A percentile compares a stretch with the other conserved stretches of the same genome.
Conservation (phyloP, 2,797 vertebrate species). For the Lemur catta region DNA sequence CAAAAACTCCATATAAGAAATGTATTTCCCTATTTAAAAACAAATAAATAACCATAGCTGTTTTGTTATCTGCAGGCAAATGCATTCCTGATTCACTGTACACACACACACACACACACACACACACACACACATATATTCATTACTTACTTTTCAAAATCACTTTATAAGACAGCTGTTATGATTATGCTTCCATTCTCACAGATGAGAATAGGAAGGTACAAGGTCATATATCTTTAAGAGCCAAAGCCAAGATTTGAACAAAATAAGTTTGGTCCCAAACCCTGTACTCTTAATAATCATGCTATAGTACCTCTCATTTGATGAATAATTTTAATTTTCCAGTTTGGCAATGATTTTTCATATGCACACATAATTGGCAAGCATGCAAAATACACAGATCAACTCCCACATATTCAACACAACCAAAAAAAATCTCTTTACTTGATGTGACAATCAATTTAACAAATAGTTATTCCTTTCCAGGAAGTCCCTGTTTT, state of each 20-base stretch:
- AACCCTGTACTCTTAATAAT: not conserved
- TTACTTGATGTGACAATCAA: not conserved
- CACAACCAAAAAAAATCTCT: not conserved
- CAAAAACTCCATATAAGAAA: not conserved
- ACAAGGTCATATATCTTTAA: not conserved
- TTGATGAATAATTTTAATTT: not conserved
- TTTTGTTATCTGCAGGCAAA: constrained; percentile 10
- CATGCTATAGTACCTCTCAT: not conserved
- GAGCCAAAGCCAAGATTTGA: not conserved
- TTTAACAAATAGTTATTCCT: not conserved
- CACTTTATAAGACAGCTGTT: not conserved
- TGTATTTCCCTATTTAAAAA: not conserved
- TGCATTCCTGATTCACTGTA: not conserved
- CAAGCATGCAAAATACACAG: not conserved
- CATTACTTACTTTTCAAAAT: not conserved
- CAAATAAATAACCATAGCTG: not conserved
- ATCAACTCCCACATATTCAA: not conserved
- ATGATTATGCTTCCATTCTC: not conserved
- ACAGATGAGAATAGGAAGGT: not conserved
- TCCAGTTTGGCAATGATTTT: not conserved
- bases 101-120: too few species aligned
- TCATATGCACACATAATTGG: not conserved
- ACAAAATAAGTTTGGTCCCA: not conserved
- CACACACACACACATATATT: not conserved
- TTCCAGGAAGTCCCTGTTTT: constrained; percentile 34